Evolutionary conservation across 1,140 invertebrate genomes (phyloP), one percentile per base, ranked within the genome.

Genomic region (Goniozus legneri): DNA sequence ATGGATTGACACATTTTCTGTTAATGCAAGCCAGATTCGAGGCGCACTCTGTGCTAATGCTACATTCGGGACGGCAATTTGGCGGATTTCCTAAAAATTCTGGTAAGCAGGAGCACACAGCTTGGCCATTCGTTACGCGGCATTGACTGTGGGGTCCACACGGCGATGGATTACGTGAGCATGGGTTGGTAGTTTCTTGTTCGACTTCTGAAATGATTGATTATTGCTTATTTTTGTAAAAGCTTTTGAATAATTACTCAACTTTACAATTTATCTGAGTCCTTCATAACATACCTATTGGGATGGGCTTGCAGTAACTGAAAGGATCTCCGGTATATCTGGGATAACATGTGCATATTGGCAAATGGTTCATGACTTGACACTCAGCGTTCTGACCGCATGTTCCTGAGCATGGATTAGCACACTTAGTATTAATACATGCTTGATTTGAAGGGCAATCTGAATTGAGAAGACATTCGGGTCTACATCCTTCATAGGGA

Each of bases 291-390:
- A 52, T 16, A 3, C 32, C 6, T n/a, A 20, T 12, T 10, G 38
- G 38, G 15, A 58, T 52, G n/a, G 31, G 44, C 35, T 54, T 72
- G 52, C 84, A 86, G 54, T 72, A 79, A 18, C 75, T 73, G 58
- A 83, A 88, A 42, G 88, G 85, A 80, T 90, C 86, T 35, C 89
- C 89, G 27, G 84, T 84, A 58, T 81, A 88, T 35, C 83, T 82
- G 34, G 73, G 65, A 22, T 80, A 79, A 60, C 89, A 91, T 18
- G 79, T 80, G 60, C 89, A 92, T 24, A 81, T 81, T 45, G 85
- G 87, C 38, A 83, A 78, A 71, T 89, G 86, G 57, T 84, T 86
- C 40, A 82, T 78, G 0, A 87, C 84, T 60, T 79, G 73, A 67
- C 88, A 91, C 44, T 84, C 76, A 16, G 85, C 82, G 54, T 84